Conservation (phyloP, 2,113 vertebrate genomes). For the Bubalus kerabau region DNA sequence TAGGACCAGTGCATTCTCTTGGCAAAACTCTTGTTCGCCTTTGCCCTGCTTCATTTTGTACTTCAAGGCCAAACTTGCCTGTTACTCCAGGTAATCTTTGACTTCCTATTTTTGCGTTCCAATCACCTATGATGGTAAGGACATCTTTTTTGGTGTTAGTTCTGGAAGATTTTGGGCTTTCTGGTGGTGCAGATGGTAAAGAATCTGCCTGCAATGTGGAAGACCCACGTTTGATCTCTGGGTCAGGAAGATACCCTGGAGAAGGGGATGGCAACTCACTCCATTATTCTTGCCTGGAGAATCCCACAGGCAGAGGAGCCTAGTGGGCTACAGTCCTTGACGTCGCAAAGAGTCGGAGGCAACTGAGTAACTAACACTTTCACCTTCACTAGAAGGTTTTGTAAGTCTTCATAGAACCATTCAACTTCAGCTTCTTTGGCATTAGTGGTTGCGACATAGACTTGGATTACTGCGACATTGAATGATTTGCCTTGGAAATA, state of each 20-base stretch:
- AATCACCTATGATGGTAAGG: background rate
- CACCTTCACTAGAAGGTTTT: background rate
- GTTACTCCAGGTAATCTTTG: background rate
- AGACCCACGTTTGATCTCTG: background rate
- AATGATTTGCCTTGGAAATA: background rate
- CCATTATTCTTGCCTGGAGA: background rate
- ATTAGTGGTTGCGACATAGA: background rate
- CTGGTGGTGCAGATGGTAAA: background rate
- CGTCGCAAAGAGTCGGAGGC: background rate
- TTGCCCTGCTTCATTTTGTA: background rate
- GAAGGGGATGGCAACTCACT: background rate
- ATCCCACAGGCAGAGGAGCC: background rate
- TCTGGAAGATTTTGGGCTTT: background rate
- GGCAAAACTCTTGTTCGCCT: background rate
- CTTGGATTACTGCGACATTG: background rate
- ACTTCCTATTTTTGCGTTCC: background rate
- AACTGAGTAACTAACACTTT: background rate
- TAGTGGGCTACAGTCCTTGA: background rate
- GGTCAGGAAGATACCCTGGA: background rate
- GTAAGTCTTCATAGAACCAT: background rate
- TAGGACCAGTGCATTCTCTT: background rate
- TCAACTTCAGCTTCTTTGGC: background rate
- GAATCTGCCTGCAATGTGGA: background rate
- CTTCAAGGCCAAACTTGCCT: background rate
- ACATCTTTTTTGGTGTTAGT: background rate